Conservation (phyloP, 2,888 invertebrate species). For the Phengaris arion region DNA sequence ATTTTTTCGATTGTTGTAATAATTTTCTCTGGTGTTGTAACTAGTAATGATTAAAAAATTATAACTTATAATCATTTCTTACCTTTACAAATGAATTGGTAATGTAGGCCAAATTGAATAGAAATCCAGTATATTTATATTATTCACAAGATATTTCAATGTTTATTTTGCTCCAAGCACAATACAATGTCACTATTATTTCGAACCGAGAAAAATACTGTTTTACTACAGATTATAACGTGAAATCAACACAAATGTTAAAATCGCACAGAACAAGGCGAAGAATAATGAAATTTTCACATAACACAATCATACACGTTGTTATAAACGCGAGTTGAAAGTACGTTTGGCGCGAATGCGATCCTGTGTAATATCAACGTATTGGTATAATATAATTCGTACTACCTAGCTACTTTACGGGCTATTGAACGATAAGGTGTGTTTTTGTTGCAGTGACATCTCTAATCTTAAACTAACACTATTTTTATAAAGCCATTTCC, state of each 20-base stretch:
- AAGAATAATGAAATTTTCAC: constrained; percentile 14
- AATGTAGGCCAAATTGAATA: not conserved
- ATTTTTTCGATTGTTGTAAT: no score
- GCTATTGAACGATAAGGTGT: constrained; percentile 28
- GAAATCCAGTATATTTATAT: not conserved
- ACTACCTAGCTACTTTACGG: not conserved
- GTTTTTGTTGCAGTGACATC: constrained; percentile 14
- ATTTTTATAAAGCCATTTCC: not conserved
- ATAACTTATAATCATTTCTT: not conserved
- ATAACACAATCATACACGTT: not conserved
- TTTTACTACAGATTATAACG: not conserved
- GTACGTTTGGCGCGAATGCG: constrained; percentile 26
- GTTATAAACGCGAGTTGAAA: constrained; percentile 5
- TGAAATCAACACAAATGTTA: not conserved
- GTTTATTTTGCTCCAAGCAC: constrained; percentile 10
- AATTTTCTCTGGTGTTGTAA: no score
- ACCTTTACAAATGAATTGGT: constrained; percentile 7
- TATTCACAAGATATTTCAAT: not conserved
- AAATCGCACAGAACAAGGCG: not conserved
- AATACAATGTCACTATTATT: constrained; percentile 3
- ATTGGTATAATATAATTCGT: not conserved
- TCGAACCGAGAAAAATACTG: not conserved
- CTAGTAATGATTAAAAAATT: no score
- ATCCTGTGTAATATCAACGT: not conserved
- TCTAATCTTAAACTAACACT: not conserved